Evolutionary conservation across 2,797 vertebrate genomes (phyloP).

Genomic region (Peromyscus aztecus): DNA sequence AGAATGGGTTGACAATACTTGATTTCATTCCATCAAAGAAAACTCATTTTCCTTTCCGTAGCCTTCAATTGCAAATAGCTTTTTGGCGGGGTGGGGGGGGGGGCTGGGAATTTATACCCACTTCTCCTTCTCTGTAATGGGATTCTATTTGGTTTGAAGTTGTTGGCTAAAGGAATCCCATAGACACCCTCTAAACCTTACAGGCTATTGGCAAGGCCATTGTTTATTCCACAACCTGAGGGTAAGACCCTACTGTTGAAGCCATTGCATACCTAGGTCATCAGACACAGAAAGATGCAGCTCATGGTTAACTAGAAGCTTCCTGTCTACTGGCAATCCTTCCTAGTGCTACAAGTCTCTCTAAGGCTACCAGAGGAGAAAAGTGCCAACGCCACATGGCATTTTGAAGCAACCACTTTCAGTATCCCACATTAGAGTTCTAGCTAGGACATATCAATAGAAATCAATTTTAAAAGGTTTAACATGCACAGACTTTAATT

Average conservation of each 20-base stretch:
- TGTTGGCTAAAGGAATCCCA: background rate
- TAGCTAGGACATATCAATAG: background rate
- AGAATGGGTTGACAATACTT: background rate
- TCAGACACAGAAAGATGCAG: background rate
- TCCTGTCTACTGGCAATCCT: too few relatives aligned
- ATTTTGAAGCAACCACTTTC: background rate
- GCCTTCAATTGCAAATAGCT: background rate
- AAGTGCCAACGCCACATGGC: background rate
- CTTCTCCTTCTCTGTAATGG: background rate
- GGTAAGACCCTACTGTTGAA: background rate
- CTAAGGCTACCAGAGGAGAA: background rate
- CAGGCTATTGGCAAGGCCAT: background rate
- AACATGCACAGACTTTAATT: background rate
- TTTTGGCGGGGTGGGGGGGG: too few relatives aligned
- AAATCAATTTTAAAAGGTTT: background rate
- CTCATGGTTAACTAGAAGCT: background rate
- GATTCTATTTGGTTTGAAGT: background rate
- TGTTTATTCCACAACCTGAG: background rate
- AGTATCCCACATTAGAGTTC: background rate
- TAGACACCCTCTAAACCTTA: background rate
- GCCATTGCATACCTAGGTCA: too few relatives aligned
- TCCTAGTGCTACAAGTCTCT: background rate
- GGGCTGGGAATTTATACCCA: too few relatives aligned
- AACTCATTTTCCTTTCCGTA: background rate
- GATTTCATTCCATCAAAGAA: background rate